Conservation (phyloP, 2,797 vertebrate genomes). For the Pogoniulus pusillus region DNA sequence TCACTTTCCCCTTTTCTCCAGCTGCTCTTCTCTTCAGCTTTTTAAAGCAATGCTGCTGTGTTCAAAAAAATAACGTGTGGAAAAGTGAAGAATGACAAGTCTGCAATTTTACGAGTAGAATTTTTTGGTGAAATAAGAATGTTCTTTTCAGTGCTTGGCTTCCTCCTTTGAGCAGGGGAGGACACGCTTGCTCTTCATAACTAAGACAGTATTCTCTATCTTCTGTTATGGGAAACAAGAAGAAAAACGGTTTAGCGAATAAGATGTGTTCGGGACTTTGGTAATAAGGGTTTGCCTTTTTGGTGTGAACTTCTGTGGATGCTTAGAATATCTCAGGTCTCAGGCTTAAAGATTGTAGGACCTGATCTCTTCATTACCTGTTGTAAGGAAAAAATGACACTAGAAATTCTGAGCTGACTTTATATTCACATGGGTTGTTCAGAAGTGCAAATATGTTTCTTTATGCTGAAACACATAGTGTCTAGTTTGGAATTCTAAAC, state of each 20-base stretch:
- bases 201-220: neutral
- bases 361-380: neutral
- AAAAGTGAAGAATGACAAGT: neutral
- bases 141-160: neutral
- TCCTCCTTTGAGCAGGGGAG: neutral
- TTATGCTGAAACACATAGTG: neutral
- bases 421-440: neutral
- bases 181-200: neutral
- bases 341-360: neutral
- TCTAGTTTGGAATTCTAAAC: neutral
- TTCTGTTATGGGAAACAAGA: neutral
- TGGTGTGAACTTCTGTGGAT: neutral
- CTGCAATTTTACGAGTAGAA: neutral
- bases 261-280: neutral
- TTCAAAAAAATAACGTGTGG: neutral
- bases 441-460: neutral
- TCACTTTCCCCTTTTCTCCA: neutral
- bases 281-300: neutral
- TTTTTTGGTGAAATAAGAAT: neutral
- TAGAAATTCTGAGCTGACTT: neutral
- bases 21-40: neutral
- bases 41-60: neutral
- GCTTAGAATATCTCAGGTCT: neutral
- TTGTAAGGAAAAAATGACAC: neutral
- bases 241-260: neutral